A percentile compares a stretch with the other conserved stretches of the same genome.
These are phyloP conservation scores for Turnix velox DNA, from an alignment of 2,113 vertebrate species.

Conservation along the genomic window DNA sequence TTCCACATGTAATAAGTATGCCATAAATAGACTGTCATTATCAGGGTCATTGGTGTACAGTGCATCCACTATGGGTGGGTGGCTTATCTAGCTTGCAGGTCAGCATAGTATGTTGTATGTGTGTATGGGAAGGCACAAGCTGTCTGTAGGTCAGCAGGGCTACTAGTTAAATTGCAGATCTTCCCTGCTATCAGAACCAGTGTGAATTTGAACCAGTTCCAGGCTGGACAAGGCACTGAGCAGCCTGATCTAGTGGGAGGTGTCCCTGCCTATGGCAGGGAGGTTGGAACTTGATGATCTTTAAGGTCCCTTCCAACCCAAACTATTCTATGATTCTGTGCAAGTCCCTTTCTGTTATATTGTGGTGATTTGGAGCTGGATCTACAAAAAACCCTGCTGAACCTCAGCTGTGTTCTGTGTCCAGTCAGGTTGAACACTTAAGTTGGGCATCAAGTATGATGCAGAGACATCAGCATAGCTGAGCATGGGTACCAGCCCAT, in stretches of 20 bases:
- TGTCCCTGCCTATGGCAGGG: no score
- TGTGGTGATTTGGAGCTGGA: background rate
- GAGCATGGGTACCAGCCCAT: background rate
- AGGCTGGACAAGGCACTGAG: no score
- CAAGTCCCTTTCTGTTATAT: fast-evolving
- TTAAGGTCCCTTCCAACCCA: no score
- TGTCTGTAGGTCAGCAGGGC: background rate
- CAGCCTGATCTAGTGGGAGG: no score
- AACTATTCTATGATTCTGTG: no score
- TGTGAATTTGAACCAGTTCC: background rate
- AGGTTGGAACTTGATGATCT: no score
- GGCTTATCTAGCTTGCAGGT: background rate
- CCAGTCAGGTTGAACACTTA: background rate
- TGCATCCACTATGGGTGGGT: background rate
- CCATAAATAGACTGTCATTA: background rate
- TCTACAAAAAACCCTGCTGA: background rate
- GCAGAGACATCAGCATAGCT: background rate
- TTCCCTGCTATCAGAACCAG: background rate
- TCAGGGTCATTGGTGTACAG: background rate
- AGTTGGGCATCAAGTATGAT: background rate
- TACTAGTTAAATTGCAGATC: background rate
- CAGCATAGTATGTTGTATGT: background rate
- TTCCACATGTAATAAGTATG: background rate
- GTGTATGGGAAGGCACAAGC: background rate
- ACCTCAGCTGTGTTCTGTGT: background rate